Conservation (phyloP, 2,113 vertebrate genomes). For the Lepus europaeus region DNA sequence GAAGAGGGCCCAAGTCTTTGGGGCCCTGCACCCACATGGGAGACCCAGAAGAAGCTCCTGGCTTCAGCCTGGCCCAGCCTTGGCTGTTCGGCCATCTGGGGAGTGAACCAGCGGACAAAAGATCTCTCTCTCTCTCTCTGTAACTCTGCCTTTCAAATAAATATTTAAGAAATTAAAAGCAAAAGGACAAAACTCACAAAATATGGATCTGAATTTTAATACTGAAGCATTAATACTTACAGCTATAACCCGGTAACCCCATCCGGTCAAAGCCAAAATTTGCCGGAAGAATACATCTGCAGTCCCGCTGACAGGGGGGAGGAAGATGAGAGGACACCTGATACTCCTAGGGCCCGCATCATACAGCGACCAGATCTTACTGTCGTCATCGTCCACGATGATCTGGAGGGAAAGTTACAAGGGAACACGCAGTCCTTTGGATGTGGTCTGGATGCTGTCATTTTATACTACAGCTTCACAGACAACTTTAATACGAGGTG, state of each 20-base stretch:
- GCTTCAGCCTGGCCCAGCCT: too few species aligned
- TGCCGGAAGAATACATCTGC: conserved; percentile 99
- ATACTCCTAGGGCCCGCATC: conserved; percentile 97
- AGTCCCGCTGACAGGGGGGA: conserved; percentile 97
- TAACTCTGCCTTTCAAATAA: too few species aligned
- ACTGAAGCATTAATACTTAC: conserved; percentile 88
- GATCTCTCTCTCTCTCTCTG: too few species aligned
- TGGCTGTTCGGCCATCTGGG: too few species aligned
- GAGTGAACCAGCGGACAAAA: too few species aligned
- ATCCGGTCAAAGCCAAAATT: conserved; percentile 95
- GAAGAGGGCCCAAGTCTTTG: too few species aligned
- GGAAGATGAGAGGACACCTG: conserved; percentile 97
- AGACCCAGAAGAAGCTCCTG: too few species aligned
- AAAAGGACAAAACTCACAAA: not conserved
- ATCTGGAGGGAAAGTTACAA: conserved; percentile 88
- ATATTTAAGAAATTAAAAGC: too few species aligned
- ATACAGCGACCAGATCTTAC: conserved; percentile 98
- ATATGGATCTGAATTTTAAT: not conserved
- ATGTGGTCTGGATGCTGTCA: not conserved
- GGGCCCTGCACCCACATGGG: too few species aligned
- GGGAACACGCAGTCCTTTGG: not conserved
- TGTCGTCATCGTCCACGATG: conserved; percentile 99
- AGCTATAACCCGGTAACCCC: conserved; percentile 98
- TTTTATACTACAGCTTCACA: not conserved
- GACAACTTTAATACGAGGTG: not conserved